Evolutionary conservation across 2,888 invertebrate genomes (phyloP), one percentile per base, ranked within the genome.

Genomic region (Tachystola acroxantha): DNA sequence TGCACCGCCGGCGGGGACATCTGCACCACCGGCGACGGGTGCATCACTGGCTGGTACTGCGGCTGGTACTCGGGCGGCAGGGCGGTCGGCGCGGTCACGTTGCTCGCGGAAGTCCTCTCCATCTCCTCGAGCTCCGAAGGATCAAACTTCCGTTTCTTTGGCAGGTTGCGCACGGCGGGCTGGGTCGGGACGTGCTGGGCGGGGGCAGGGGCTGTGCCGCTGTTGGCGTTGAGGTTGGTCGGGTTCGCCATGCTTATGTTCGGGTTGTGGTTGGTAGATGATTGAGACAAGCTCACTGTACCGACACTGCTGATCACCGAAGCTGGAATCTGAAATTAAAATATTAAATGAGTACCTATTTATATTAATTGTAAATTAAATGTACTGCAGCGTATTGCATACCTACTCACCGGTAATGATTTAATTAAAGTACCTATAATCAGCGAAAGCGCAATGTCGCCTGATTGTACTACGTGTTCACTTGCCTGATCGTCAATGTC

Each of bases 71-170:
- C 81, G 10, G 70, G 10, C 0, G 66, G 59, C 11, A 33, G 2
- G 64, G 54, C 1, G 75, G 67, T 1, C 64, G 57, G 14, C 68
- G 53, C 5, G 66, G 68, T 7, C 53, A 81, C 78, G 44, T 79
- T 88, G 50, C 77, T 80, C 31, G 74, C 66, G 52, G 87, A 88
- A 52, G 59, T 82, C 43, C 87, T 82, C 57, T 89, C 89, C 53
- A 89, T 88, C 58, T 93, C 93, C 72, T 94, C 94, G 39, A 94
- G 80, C 59, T 94, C 93, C 29, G 93, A 91, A 29, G 92, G 92
- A 74, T 93, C 92, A 65, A 93, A 95, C 81, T 96, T 96, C 46
- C 98, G 90, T 82, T 98, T 98, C 82, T 98, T 98, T 39, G 98
- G 98, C 68, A 97, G 91, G 73, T 95, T 95, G 45, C 93, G 88